Evolutionary conservation across 1,140 invertebrate species (phyloP).

Genomic region (Hestina assimilis): DNA sequence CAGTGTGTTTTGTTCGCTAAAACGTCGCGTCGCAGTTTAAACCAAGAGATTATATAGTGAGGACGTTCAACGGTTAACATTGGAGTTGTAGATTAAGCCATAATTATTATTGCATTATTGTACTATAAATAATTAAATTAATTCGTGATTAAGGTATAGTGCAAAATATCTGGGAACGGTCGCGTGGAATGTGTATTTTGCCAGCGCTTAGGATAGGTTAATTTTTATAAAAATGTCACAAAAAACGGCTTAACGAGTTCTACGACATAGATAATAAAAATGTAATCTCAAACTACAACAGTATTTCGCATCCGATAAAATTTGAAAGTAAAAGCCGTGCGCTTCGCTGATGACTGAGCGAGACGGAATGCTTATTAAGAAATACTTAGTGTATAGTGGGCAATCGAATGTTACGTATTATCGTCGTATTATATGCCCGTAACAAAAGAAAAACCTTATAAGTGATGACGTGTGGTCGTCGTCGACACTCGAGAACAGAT

Average conservation of each 20-base stretch:
- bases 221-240: neutral
- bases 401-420: conserved; percentile 44
- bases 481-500: conserved; percentile 32
- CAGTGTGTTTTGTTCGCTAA: conserved; percentile 37
- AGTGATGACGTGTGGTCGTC: conserved; percentile 36
- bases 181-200: conserved; percentile 33
- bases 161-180: conserved; percentile 75
- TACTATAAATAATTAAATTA: conserved; percentile 57
- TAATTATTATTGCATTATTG: conserved; percentile 72
- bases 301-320: conserved; percentile 39
- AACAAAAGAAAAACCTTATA: conserved; percentile 51
- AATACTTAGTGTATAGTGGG: conserved; percentile 28
- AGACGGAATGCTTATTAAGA: conserved; percentile 40
- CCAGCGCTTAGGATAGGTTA: neutral
- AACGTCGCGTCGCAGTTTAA: conserved; percentile 38
- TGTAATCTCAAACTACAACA: conserved; percentile 28
- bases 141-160: conserved; percentile 71
- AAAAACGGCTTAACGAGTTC: conserved; percentile 14
- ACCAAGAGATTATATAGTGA: conserved; percentile 40
- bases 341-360: conserved; percentile 38
- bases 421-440: conserved; percentile 32
- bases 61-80: conserved; percentile 53
- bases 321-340: conserved; percentile 57
- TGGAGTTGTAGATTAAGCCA: conserved; percentile 67
- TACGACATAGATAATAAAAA: conserved; percentile 24